Base-by-base conservation (phyloP, 2,797 vertebrate genomes). In the Perodicticus potto region DNA sequence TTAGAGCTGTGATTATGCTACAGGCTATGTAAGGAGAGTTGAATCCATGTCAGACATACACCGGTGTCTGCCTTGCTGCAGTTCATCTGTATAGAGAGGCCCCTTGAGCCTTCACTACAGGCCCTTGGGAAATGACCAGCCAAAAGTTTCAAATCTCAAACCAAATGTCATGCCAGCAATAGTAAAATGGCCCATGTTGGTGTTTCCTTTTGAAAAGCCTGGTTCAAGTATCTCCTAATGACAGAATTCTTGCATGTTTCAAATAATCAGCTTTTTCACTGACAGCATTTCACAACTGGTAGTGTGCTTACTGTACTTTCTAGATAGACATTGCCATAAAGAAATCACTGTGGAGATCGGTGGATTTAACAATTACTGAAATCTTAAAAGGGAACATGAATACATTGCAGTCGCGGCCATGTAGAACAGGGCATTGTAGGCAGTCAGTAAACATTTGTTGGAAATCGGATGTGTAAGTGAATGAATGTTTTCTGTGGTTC, bases 91-190 rank as follows among this genome's bases (percentile, higher is more conserved):
- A 93, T 25, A 94, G 63, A 80, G 61, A 91, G 69, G 59, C 19
- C 86, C 86, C 74, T 70, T 86, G 80, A 95, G 45, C 32, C 16
- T 72, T 92, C 49, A n/a, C 14, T 40, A n/a, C 63, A 53, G 32
- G 27, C 83, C 32, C 37, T 70, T 86, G 78, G 83, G 86, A 95
- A 93, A 89, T 13, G 77, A 43, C 4, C 69, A 93, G 83, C 32
- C 27, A 55, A 45, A 88, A 90, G 45, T 96, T 93, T 95, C 77
- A 65, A 94, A 95, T 92, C 27, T 95, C 57, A 86, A 90, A 70
- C 90, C 88, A 70, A 95, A 76, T 93, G 45, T 77, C 74, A 82
- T 17, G 63, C 23, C 61, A 90, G 34, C 23, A 61, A 78, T 59
- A 92, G 77, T 72, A 72, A 94, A 94, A 94, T 22, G 76, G 40